Percentiles rank a stretch among this genome's conserved stretches.
These are phyloP conservation scores for Mionectes macconnelli DNA, from an alignment of 2,113 vertebrate species.

Conservation along the genomic window DNA sequence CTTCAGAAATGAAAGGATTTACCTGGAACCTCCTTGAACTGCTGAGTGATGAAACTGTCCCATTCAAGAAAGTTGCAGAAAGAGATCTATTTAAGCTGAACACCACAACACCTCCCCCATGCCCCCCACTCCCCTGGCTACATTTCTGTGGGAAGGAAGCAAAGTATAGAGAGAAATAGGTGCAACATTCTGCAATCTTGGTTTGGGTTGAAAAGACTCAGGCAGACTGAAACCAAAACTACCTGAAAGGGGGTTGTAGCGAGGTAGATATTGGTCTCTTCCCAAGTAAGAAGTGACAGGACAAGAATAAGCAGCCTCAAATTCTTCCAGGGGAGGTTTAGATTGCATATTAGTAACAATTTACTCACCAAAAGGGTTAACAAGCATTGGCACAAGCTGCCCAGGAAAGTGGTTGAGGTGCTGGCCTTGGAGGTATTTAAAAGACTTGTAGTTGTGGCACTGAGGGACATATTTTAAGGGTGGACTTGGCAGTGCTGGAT, in stretches of 20 bases:
- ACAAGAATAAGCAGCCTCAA: fast-evolving
- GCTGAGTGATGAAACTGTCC: neutral
- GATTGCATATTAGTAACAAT: neutral
- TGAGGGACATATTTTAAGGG: neutral
- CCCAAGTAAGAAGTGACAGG: neutral
- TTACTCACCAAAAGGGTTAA: neutral
- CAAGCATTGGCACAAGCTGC: neutral
- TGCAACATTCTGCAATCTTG: neutral
- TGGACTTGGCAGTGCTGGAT: neutral
- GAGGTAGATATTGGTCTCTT: neutral
- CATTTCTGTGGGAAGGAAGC: neutral
- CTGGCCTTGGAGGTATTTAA: neutral
- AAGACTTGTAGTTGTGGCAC: fast-evolving
- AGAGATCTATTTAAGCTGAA: neutral
- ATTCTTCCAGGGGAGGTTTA: neutral
- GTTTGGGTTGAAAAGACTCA: neutral
- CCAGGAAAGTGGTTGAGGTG: neutral
- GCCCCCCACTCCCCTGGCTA: too few relatives aligned
- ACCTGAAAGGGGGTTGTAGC: neutral
- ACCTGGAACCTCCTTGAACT: neutral
- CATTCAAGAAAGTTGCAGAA: neutral
- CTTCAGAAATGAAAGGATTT: neutral
- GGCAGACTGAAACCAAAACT: neutral
- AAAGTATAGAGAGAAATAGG: neutral
- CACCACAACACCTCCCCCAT: neutral